Conservation (phyloP, 2,797 vertebrate species). For the Myotis myotis region DNA sequence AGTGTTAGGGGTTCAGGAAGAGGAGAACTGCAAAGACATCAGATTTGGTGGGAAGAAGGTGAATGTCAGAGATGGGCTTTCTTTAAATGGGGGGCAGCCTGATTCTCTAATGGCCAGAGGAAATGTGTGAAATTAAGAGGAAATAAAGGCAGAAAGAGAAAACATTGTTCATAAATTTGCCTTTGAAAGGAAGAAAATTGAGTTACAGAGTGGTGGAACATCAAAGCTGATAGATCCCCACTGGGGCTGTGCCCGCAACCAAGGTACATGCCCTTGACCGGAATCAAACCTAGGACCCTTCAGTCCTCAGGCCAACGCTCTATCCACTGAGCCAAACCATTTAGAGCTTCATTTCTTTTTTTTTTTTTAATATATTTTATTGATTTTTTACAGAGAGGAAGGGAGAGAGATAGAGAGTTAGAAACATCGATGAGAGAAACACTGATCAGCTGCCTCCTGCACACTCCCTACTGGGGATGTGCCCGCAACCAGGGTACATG, state of each 20-base stretch:
- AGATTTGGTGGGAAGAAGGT: not conserved
- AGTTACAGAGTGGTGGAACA: not conserved
- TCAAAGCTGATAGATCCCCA: not conserved
- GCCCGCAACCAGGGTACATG: no score
- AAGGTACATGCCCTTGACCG: no score
- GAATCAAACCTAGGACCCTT: no score
- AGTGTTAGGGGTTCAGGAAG: not conserved
- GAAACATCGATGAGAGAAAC: no score
- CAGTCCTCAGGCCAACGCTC: no score
- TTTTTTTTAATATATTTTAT: not conserved
- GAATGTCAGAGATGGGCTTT: not conserved
- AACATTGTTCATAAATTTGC: not conserved
- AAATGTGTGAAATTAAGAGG: not conserved
- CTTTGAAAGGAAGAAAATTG: not conserved
- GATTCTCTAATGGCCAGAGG: not conserved
- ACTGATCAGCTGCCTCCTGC: no score
- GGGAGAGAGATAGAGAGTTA: no score
- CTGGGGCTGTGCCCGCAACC: no score
- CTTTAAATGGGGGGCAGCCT: not conserved
- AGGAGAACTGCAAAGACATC: not conserved
- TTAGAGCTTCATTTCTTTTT: not conserved
- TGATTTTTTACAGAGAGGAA: no score
- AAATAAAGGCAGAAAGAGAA: slow-evolving; percentile 4
- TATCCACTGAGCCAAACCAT: no score
- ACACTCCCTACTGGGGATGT: no score